Conservation (phyloP, 2,113 vertebrate genomes). For the Noctilio leporinus region DNA sequence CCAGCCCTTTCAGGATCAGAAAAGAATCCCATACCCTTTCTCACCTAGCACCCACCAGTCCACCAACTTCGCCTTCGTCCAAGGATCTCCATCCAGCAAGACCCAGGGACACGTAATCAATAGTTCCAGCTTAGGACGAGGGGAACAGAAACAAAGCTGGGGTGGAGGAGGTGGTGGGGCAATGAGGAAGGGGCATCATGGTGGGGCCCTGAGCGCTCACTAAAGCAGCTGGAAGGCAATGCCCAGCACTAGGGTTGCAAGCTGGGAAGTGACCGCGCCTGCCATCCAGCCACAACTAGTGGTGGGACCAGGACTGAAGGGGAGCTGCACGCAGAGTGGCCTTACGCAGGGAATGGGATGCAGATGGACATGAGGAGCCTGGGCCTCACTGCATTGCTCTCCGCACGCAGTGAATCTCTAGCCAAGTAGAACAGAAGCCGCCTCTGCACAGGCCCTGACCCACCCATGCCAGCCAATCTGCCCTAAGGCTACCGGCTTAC, state of each 20-base stretch:
- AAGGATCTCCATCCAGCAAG: background rate
- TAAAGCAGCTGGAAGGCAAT: background rate
- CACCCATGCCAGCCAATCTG: accelerated
- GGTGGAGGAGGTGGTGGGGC: accelerated
- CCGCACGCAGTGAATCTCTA: background rate
- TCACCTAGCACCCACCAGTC: background rate
- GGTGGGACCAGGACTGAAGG: accelerated
- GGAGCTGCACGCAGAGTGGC: accelerated
- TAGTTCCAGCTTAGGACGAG: background rate
- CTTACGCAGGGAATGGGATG: background rate
- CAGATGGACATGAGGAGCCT: accelerated
- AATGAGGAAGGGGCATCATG: background rate
- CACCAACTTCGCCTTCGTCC: background rate
- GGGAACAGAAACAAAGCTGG: background rate
- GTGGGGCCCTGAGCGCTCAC: accelerated
- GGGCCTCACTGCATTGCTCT: background rate
- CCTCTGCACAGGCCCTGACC: accelerated
- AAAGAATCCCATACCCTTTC: background rate
- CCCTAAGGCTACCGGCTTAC: background rate
- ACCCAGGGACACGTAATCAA: background rate
- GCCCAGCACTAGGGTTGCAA: background rate
- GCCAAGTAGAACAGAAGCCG: background rate
- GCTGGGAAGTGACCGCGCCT: background rate
- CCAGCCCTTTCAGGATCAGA: background rate
- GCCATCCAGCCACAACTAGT: accelerated